Percentiles rank a stretch among this genome's conserved stretches.
Evolutionary conservation across 2,113 vertebrate species (phyloP).

Genomic region (Pagrus major): DNA sequence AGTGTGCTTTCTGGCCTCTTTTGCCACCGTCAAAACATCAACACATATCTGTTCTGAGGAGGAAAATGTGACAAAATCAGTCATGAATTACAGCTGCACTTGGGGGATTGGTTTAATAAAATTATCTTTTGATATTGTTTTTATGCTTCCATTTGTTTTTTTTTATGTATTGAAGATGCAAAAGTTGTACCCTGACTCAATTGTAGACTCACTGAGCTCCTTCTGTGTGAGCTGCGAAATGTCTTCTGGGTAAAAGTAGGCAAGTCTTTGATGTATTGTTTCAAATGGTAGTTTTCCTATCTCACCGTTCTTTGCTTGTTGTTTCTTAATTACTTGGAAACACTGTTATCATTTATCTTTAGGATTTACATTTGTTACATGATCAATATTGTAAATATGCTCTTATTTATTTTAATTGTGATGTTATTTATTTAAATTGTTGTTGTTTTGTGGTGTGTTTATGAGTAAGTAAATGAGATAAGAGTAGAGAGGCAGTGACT

Average conservation of each 20-base stretch:
- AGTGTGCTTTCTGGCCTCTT: slow-evolving; percentile 81
- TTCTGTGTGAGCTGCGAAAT: not conserved
- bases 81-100: too few relatives aligned
- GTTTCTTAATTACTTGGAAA: not conserved
- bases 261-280: not conserved
- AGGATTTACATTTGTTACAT: not conserved
- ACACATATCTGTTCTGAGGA: slow-evolving; percentile 72
- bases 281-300: not conserved
- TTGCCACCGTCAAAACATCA: slow-evolving; percentile 75
- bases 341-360: not conserved
- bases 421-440: not conserved
- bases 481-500: not conserved
- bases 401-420: not conserved
- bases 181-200: not conserved
- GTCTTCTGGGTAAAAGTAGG: not conserved
- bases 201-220: not conserved
- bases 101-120: too few relatives aligned
- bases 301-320: not conserved
- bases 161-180: not conserved
- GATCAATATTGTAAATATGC: not conserved
- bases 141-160: too few relatives aligned
- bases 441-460: not conserved
- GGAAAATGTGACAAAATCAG: not conserved
- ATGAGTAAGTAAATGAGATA: not conserved
- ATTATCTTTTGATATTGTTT: not conserved